Evolutionary conservation across 2,113 vertebrate genomes (phyloP), one percentile per base, ranked within the genome.

Genomic region (Oncorhynchus mykiss): DNA sequence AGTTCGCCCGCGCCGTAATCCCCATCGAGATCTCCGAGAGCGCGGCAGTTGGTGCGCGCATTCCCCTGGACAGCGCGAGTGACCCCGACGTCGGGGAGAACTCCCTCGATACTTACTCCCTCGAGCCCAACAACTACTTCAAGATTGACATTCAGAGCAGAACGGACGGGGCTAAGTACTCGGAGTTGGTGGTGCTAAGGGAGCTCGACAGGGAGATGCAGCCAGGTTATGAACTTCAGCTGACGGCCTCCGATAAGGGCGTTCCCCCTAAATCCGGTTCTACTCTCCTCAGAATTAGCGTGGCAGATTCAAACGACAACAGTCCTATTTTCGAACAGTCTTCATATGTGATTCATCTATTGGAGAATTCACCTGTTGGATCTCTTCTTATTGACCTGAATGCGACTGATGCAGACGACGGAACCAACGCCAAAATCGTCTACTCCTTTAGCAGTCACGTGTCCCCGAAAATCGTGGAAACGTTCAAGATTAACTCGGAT

Each of bases 11-110:
- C 70, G 78, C 95, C 13, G 87, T 98, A 64, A 96, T 99, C 48
- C 97, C 97, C 1, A 95, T 99, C 0, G 98, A 99, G 80, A 97
- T 99, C 62, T 99, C 96, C 0, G 97, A 99, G 88, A 99, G 97
- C 1, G 95, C 97, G 0, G 93, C 97, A 0, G 94, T 99, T 31
- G 97, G 98, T 1, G 96, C 96, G 66, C 94, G 96, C 24, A 97
- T 99, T 73, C 98, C 97, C 16, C 83, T 99, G 94, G 98, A 99
- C 93, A 96, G 96, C 77, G 97, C 97, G 48, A 96, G 93, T 0
- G 97, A 99, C 83, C 96, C 97, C 3, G 98, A 99, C 78, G 96
- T 98, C 0, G 97, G 96, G 25, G 97, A 98, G 45, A 99, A 99
- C 86, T 94, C 96, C 18, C 94, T 99, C 0, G 91, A 97, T 85